Base-by-base conservation (phyloP, 2,797 vertebrate species). In the Cyclura pinguis region DNA sequence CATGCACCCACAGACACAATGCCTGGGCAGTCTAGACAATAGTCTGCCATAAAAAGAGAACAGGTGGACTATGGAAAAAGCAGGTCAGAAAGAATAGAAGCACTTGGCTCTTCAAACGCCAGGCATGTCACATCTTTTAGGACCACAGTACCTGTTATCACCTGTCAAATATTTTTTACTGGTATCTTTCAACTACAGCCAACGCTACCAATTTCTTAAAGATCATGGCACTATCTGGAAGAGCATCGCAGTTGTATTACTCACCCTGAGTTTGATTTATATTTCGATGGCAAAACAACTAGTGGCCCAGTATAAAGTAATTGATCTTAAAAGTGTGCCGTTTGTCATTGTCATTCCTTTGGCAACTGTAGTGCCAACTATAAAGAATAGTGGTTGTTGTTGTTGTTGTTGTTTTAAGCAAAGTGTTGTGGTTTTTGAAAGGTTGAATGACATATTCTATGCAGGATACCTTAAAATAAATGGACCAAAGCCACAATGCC, bases 221-320 rank as follows among this genome's bases (percentile, higher is more conserved):
- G 88, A 92, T 90, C 87, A 57, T 50, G 38, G 55, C 91, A 88
- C 77, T 90, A 93, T 87, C 86, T 81, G 76, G 42, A 78, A 91
- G 90, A 87, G 83, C 92, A 91, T 94, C 92, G 77, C 90, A 85
- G 85, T 87, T 92, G 93, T 91, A 93, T 89, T 89, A 93, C 91
- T 95, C 88, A 87, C 82, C 74, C 92, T 55, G 88, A 94, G 94
- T 91, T 91, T 90, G 93, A 89, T 94, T 96, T 95, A 80, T 89
- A 93, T 94, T 94, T 90, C 89, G 89, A 94, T 90, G 81, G n/a
- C 73, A 67, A 91, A 95, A 80, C 20, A 67, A 89, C 83, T 93
- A 81, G 89, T 92, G 89, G 88, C 91, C 42, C 74, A 88, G 84
- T 42, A 78, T 67, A 52, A 93, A 87, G 59, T 90, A 92, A 94